Evolutionary conservation across 2,797 vertebrate genomes (phyloP), one percentile per base, ranked within the genome.

Genomic region (Kryptopterus vitreolus): DNA sequence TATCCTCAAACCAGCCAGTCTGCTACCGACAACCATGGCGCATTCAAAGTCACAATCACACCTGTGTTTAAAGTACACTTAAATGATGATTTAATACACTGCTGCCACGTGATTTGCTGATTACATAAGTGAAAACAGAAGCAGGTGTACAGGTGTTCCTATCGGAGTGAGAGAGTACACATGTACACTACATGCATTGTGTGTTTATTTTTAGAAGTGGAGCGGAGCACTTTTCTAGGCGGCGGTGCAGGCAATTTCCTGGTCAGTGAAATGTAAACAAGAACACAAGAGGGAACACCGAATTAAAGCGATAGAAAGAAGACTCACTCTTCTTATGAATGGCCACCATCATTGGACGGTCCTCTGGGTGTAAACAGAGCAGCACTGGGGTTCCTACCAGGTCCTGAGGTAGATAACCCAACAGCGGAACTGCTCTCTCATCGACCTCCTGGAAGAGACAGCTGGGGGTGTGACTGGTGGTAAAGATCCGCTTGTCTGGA

Each of bases 361-460:
- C 96, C 43, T 97, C 96, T 0, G 96, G 96, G 85, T 98, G 96
- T 81, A 98, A 88, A 87, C 91, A 95, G 62, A 96, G 93, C 62
- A 97, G 90, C n/a, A 94, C 91, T 0, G 96, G 95, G 9, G 95
- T 95, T 20, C 96, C 96, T 52, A 97, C 92, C 81, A 98, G 88
- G 85, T 98, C 96, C 86, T 98, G 96, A 43, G 96, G 96, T 72
- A 98, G 92, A 86, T 96, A 95, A 35, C 96, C 96, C 57, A 97
- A 88, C 86, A 97, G 83, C 0, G 96, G 94, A 26, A 96, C 95
- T 0, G 96, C 96, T 86, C 96, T 95, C 87, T 98, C 96, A 35
- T 98, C 96, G 43, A 96, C 94, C 86, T 98, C 97, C 88, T 98
- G 96, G 88, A 98, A 98, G 88, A 98, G 91, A 89, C 97, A 98